Evolutionary conservation across 1,140 invertebrate genomes (phyloP).

Genomic region (Lucilia sericata): DNA sequence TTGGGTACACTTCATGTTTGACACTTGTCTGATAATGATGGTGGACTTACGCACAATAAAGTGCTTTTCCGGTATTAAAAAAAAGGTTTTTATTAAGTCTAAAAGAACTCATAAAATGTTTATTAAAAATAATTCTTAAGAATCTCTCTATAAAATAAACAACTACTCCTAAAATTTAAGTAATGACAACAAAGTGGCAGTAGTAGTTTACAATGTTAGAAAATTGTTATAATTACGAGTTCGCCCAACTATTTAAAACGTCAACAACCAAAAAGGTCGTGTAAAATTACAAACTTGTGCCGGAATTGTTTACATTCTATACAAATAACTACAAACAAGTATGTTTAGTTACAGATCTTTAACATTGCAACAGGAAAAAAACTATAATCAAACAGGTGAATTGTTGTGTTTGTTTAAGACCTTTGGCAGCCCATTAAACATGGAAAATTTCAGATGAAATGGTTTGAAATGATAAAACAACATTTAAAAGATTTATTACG

Average conservation of each 20-base stretch:
- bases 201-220: neutral
- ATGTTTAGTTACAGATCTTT: neutral
- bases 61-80: conserved; percentile 16
- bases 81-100: neutral
- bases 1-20: neutral
- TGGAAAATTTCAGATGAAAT: conserved; percentile 39
- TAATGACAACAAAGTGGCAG: neutral
- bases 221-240: neutral
- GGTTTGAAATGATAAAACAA: neutral
- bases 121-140: conserved; percentile 6
- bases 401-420: conserved; percentile 10
- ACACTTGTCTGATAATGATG: neutral
- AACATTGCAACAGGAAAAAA: neutral
- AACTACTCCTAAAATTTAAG: neutral
- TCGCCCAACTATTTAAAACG: no score
- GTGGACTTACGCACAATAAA: neutral
- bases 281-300: conserved; percentile 44
- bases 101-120: neutral
- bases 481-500: conserved; percentile 28
- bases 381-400: conserved; percentile 35
- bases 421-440: neutral
- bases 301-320: conserved; percentile 7
- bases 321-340: neutral
- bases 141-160: conserved; percentile 12
- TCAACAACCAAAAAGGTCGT: neutral